Conservation (phyloP, 2,888 invertebrate genomes). For the Oscheius sp. region DNA sequence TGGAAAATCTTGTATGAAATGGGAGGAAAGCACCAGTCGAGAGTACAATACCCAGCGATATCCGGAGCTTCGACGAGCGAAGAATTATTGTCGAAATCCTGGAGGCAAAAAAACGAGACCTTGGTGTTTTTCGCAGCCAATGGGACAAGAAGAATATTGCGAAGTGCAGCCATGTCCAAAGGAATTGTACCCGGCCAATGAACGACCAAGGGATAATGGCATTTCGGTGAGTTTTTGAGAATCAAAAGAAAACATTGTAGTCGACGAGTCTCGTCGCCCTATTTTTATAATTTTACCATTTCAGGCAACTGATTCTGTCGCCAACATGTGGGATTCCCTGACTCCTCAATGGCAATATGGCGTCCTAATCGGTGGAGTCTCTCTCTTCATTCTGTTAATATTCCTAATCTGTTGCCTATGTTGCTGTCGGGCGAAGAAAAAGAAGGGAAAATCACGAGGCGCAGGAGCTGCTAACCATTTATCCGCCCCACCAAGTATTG, state of each 20-base stretch:
- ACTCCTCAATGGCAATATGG: constrained; percentile 62
- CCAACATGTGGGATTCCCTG: constrained; percentile 64
- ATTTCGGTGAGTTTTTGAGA: constrained; percentile 10
- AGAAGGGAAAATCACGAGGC: constrained; percentile 40
- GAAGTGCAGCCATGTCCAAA: constrained; percentile 77
- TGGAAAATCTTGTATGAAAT: constrained; percentile 59
- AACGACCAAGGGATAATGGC: constrained; percentile 29
- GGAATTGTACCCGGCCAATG: constrained; percentile 53
- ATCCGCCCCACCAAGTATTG: constrained; percentile 46
- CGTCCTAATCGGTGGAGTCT: constrained; percentile 62
- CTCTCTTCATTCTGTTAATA: constrained; percentile 61
- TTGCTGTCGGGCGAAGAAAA: constrained; percentile 65
- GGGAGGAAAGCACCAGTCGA: constrained; percentile 57
- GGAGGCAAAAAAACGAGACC: constrained; percentile 77
- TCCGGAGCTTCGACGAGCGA: constrained; percentile 85
- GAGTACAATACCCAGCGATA: constrained; percentile 79
- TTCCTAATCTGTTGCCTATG: constrained; percentile 67
- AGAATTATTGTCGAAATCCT: constrained; percentile 86
- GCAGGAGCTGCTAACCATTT: constrained; percentile 32
- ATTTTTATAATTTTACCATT: not conserved
- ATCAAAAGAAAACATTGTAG: not conserved
- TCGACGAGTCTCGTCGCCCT: too few species aligned
- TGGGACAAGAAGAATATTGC: constrained; percentile 84
- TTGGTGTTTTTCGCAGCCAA: constrained; percentile 55
- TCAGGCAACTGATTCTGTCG: constrained; percentile 41